phyloP scores from a whole-genome alignment of 2,888 invertebrate species.

The Drosophila percnosoma region DNA sequence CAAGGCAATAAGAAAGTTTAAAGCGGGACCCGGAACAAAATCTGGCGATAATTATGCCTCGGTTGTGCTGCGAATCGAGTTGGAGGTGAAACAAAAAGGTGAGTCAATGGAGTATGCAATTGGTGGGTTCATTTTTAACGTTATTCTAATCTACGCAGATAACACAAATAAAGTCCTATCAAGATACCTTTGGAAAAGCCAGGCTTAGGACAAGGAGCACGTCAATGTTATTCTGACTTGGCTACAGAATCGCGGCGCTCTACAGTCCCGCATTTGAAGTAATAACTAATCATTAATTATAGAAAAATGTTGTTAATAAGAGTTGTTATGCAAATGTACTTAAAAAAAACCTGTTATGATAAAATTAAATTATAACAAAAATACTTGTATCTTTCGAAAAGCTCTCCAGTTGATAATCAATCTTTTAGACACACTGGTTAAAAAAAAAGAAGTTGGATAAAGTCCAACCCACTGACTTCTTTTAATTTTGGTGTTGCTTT shows the following conservation, averaged over 20 bases:
- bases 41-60: constrained; percentile 80
- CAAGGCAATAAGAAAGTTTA: constrained; percentile 56
- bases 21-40: constrained; percentile 55
- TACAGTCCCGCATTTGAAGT: constrained; percentile 19
- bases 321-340: not conserved
- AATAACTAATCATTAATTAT: not conserved
- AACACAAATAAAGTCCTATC: constrained; percentile 20
- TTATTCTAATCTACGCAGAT: constrained; percentile 16
- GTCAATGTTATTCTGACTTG: constrained; percentile 42
- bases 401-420: not conserved
- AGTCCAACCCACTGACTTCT: not conserved
- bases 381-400: not conserved
- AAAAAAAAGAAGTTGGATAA: not conserved
- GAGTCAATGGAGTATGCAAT: not conserved
- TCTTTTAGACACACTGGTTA: not conserved
- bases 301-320: not conserved
- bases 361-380: not conserved
- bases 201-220: constrained; percentile 38
- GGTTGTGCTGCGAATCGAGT: constrained; percentile 68
- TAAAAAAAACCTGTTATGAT: not conserved
- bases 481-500: not conserved
- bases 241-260: constrained; percentile 56
- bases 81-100: constrained; percentile 71
- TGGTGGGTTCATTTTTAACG: not conserved
- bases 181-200: constrained; percentile 36